Evolutionary conservation across 2,888 invertebrate genomes (phyloP).

Genomic region (Andrena chrysosceles): DNA sequence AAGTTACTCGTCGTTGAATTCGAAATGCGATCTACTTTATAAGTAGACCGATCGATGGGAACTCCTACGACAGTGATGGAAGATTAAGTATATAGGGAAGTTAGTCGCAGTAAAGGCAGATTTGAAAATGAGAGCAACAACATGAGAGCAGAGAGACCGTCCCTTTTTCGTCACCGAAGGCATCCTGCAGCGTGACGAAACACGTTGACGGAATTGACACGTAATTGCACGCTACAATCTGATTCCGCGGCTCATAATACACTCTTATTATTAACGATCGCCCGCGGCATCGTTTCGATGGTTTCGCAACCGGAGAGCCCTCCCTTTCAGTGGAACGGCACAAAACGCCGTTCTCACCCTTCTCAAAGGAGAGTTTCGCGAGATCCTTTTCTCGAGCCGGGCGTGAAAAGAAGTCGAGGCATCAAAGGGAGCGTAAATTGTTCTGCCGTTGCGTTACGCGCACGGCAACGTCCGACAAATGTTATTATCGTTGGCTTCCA

Average conservation of each 20-base stretch:
- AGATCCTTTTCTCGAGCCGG: constrained; percentile 47
- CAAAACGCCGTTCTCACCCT: constrained; percentile 49
- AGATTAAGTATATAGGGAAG: not conserved
- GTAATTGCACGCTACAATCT: constrained; percentile 71
- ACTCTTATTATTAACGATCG: constrained; percentile 70
- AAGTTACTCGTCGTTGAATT: too few species aligned
- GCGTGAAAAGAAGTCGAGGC: constrained; percentile 59
- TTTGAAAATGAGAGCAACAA: constrained; percentile 14
- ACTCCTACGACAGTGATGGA: too few species aligned
- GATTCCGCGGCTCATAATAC: constrained; percentile 67
- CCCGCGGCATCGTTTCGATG: constrained; percentile 67
- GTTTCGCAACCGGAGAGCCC: constrained; percentile 63
- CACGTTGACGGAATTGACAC: constrained; percentile 73
- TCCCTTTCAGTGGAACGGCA: constrained; percentile 61
- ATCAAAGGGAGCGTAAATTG: constrained; percentile 63
- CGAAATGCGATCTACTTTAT: too few species aligned
- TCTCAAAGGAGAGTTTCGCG: constrained; percentile 53
- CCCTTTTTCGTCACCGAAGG: constrained; percentile 51
- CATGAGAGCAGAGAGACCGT: too few species aligned
- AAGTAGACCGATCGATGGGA: too few species aligned
- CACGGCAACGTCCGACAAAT: constrained; percentile 58
- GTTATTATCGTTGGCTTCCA: constrained; percentile 48
- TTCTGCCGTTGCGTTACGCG: constrained; percentile 59
- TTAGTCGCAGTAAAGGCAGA: not conserved
- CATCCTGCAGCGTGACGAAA: constrained; percentile 69